phyloP scores from a whole-genome alignment of 2,113 vertebrate genomes.

The Odontesthes bonariensis region DNA sequence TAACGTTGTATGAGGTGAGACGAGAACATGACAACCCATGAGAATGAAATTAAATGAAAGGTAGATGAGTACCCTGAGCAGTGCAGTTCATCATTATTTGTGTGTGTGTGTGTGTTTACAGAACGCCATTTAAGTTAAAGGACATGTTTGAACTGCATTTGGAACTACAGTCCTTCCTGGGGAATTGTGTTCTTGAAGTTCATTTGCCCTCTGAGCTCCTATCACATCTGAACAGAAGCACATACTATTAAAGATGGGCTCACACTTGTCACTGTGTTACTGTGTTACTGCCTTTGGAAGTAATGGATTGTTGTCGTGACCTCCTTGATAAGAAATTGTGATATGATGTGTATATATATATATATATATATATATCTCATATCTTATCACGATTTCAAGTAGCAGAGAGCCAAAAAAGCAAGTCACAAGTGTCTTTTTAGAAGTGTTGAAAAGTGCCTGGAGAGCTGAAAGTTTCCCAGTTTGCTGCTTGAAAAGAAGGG shows the following conservation, averaged over 20 bases:
- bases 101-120: slow-evolving; percentile 7
- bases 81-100: slow-evolving; percentile 7
- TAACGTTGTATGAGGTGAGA: slow-evolving; percentile 45
- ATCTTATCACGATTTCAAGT: not conserved
- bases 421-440: not conserved
- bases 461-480: slow-evolving; percentile 13
- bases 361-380: too few relatives aligned
- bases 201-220: slow-evolving; percentile 22
- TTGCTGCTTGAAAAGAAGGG: not conserved
- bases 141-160: slow-evolving; percentile 18
- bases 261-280: slow-evolving; percentile 1
- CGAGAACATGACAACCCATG: slow-evolving; percentile 20
- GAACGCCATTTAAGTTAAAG: slow-evolving; percentile 34
- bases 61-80: slow-evolving; percentile 8
- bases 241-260: not conserved
- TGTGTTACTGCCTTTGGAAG: not conserved
- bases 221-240: slow-evolving; percentile 4
- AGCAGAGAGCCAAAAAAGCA: not conserved
- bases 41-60: slow-evolving; percentile 31
- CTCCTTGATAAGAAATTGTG: too few relatives aligned
- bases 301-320: not conserved
- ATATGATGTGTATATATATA: too few relatives aligned
- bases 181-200: slow-evolving; percentile 45
- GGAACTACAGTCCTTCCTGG: slow-evolving; percentile 51
- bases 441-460: not conserved